Evolutionary conservation across 2,113 vertebrate species (phyloP).

Genomic region (Lagopus muta): DNA sequence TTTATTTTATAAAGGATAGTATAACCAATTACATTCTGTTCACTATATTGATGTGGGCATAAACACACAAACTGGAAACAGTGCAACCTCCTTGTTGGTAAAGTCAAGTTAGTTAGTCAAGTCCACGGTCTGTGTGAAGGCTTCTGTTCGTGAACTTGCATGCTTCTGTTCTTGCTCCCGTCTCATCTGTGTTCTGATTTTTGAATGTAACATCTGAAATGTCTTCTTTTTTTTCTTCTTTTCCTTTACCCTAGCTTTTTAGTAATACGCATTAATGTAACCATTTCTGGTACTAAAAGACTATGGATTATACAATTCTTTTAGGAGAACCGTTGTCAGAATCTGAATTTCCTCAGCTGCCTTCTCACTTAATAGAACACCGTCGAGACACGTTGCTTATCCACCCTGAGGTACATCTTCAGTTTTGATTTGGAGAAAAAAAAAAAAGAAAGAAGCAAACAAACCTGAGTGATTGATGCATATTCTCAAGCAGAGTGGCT

Average conservation of each 20-base stretch:
- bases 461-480: neutral
- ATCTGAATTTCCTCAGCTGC: conserved; percentile 62
- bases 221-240: neutral
- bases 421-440: neutral
- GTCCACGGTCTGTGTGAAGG: neutral
- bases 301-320: conserved; percentile 18
- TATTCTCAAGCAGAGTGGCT: neutral
- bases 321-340: conserved; percentile 73
- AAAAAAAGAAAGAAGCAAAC: neutral
- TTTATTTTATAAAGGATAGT: neutral
- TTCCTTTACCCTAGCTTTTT: neutral
- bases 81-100: neutral
- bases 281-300: neutral
- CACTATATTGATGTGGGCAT: neutral
- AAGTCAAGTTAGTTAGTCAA: neutral
- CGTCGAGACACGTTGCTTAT: conserved; percentile 77
- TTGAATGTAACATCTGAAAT: neutral
- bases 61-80: neutral
- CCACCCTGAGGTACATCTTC: conserved; percentile 79
- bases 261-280: neutral
- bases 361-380: conserved; percentile 75
- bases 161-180: neutral
- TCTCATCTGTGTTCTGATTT: neutral
- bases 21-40: neutral
- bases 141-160: neutral